phyloP scores from a whole-genome alignment of 2,113 vertebrate genomes.

The Lanius collurio region DNA sequence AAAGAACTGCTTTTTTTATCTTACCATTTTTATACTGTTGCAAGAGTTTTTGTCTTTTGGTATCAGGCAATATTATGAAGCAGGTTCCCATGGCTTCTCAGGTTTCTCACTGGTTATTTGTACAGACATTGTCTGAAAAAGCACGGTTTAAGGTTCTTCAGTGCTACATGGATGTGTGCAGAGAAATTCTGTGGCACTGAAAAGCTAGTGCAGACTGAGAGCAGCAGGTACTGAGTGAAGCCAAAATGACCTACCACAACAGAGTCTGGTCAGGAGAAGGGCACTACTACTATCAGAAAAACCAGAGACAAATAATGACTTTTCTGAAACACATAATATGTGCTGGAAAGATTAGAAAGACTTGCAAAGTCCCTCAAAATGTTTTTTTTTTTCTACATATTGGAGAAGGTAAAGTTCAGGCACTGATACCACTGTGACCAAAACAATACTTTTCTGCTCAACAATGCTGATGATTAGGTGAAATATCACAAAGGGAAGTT shows the following conservation, averaged over 20 bases:
- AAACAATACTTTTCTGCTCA: not conserved
- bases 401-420: not conserved
- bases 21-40: not conserved
- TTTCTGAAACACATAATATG: not conserved
- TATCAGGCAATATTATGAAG: not conserved
- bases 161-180: not conserved
- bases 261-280: not conserved
- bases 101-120: not conserved
- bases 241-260: not conserved
- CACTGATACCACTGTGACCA: not conserved
- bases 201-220: not conserved
- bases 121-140: not conserved
- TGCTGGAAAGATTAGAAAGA: not conserved
- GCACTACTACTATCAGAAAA: not conserved
- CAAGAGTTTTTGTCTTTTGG: not conserved
- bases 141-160: not conserved
- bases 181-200: not conserved
- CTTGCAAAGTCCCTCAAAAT: not conserved
- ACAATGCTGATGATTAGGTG: not conserved
- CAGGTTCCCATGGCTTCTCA: not conserved
- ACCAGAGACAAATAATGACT: not conserved
- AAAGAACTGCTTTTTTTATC: not conserved
- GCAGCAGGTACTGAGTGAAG: not conserved
- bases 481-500: not conserved
- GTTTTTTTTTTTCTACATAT: not conserved